A percentile compares a stretch with the other conserved stretches of the same genome.
Conservation (phyloP, 1,140 invertebrate genomes). For the Pseudomyrmex flavicornis region DNA sequence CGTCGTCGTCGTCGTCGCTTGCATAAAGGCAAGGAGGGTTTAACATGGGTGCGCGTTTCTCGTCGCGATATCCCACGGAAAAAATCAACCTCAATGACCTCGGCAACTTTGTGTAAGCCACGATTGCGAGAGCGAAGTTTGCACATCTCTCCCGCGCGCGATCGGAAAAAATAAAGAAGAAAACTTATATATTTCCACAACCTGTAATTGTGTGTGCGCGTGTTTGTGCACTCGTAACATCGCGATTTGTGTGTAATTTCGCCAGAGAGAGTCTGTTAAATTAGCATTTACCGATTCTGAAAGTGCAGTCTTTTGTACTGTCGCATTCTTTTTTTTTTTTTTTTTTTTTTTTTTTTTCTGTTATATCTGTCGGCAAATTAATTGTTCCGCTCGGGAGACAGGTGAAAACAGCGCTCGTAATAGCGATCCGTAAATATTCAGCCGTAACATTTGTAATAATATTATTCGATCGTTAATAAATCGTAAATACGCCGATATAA, state of each 20-base stretch:
- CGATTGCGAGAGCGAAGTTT: slow-evolving; percentile 43
- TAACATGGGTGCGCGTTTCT: neutral
- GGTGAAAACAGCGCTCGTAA: slow-evolving; percentile 28
- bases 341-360: neutral
- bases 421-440: slow-evolving; percentile 27
- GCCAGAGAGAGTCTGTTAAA: no score
- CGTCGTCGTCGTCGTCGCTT: neutral
- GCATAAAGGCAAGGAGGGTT: slow-evolving; percentile 34
- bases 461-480: slow-evolving; percentile 42
- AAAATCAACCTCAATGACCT: slow-evolving; percentile 29
- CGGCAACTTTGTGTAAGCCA: slow-evolving; percentile 10
- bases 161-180: neutral
- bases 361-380: slow-evolving; percentile 25
- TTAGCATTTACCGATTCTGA: no score
- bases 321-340: no score
- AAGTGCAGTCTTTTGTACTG: no score
- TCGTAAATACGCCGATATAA: slow-evolving; percentile 41
- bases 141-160: neutral
- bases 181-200: neutral
- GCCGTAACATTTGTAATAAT: slow-evolving; percentile 45
- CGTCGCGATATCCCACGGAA: slow-evolving; percentile 48
- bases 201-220: neutral
- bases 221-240: no score
- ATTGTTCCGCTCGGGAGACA: slow-evolving; percentile 16
- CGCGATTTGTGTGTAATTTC: no score